Percentiles rank a stretch among this genome's conserved stretches.
Conservation (phyloP, 1,140 invertebrate genomes). For the Zaprionus nigranus region DNA sequence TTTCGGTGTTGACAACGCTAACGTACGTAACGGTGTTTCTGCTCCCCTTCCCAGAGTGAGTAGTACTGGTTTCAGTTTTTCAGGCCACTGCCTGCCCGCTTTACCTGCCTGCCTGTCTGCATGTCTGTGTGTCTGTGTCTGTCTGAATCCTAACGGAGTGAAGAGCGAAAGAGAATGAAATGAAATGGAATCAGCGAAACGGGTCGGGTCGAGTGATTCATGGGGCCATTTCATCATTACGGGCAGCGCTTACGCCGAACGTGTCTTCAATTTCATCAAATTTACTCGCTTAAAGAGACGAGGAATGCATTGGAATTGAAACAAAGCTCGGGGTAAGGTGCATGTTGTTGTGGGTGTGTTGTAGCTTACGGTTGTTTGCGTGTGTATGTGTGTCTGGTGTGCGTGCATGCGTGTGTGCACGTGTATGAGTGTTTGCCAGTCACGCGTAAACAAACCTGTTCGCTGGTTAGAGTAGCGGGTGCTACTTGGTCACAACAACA, state of each 20-base stretch:
- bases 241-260: background rate
- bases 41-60: background rate
- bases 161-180: background rate
- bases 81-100: background rate
- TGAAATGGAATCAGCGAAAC: constrained; percentile 1
- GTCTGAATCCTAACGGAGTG: background rate
- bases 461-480: constrained; percentile 19
- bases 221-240: constrained; percentile 24
- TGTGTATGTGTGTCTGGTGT: background rate
- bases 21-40: background rate
- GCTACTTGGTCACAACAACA: constrained; percentile 29
- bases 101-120: no score
- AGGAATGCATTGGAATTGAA: constrained; percentile 32
- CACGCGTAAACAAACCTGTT: constrained; percentile 52
- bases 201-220: constrained; percentile 15
- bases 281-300: background rate
- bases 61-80: background rate
- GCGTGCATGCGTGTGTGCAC: constrained; percentile 4
- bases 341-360: background rate
- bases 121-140: background rate
- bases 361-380: constrained; percentile 1
- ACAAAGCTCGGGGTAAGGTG: constrained; percentile 13
- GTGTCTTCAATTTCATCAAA: constrained; percentile 26
- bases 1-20: constrained; percentile 17
- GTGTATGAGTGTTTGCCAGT: constrained; percentile 29